phyloP scores from a whole-genome alignment of 2,113 vertebrate species.

The Lycaon pictus region DNA sequence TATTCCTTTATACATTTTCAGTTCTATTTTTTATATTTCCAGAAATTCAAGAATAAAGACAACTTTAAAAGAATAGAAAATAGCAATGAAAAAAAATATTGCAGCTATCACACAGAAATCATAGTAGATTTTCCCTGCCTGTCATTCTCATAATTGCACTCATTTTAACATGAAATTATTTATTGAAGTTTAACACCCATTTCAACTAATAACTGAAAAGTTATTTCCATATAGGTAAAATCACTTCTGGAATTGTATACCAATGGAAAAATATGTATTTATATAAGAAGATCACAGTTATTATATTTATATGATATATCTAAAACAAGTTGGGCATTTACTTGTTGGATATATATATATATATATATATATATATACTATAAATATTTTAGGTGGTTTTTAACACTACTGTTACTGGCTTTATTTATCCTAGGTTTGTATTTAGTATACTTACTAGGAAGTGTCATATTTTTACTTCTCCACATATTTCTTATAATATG shows the following conservation, averaged over 20 bases:
- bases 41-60: background rate
- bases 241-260: background rate
- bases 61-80: background rate
- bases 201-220: background rate
- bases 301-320: background rate
- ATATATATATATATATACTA: no score
- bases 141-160: background rate
- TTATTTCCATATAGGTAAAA: background rate
- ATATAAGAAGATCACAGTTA: background rate
- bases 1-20: background rate
- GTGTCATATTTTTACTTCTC: background rate
- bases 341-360: background rate
- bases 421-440: background rate
- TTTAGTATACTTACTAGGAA: background rate
- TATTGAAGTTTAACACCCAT: background rate
- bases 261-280: background rate
- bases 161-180: background rate
- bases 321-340: background rate
- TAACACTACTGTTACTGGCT: background rate
- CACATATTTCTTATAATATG: background rate
- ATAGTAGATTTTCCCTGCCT: background rate
- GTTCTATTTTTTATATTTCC: background rate
- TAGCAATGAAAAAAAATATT: background rate
- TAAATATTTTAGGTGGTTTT: constrained; percentile 62
- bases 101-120: background rate